Percentiles rank a stretch among this genome's conserved stretches.
Evolutionary conservation across 2,888 invertebrate species (phyloP).

Genomic region (Conus canariensis): DNA sequence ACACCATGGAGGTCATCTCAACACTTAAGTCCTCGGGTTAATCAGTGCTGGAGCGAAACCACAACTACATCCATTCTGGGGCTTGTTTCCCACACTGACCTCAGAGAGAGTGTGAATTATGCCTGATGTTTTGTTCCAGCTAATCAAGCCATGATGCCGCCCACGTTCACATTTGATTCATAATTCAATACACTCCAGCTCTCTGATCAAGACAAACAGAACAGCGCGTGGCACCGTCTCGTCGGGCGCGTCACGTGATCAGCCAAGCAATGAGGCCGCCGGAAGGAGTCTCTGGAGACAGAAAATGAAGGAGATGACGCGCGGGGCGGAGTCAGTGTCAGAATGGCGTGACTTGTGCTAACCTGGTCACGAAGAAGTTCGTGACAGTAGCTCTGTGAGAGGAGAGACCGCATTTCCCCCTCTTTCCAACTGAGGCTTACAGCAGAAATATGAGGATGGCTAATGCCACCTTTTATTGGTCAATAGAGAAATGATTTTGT

Average conservation of each 20-base stretch:
- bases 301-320: constrained; percentile 3
- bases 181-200: neutral
- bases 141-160: neutral
- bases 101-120: neutral
- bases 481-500: too few relatives aligned
- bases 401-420: neutral
- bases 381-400: neutral
- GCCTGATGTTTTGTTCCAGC: neutral
- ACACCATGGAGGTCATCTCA: too few relatives aligned
- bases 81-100: too few relatives aligned
- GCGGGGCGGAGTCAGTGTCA: neutral
- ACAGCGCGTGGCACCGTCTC: neutral
- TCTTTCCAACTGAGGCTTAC: too few relatives aligned
- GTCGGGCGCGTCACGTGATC: neutral
- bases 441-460: too few relatives aligned
- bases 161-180: neutral
- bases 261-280: neutral
- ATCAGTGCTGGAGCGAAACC: too few relatives aligned
- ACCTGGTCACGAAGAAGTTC: neutral
- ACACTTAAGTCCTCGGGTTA: too few relatives aligned
- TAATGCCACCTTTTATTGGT: too few relatives aligned
- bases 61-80: too few relatives aligned
- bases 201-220: neutral
- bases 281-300: neutral
- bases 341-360: constrained; percentile 19